phyloP scores from a whole-genome alignment of 2,113 vertebrate species.

The Atlantisia rogersi region DNA sequence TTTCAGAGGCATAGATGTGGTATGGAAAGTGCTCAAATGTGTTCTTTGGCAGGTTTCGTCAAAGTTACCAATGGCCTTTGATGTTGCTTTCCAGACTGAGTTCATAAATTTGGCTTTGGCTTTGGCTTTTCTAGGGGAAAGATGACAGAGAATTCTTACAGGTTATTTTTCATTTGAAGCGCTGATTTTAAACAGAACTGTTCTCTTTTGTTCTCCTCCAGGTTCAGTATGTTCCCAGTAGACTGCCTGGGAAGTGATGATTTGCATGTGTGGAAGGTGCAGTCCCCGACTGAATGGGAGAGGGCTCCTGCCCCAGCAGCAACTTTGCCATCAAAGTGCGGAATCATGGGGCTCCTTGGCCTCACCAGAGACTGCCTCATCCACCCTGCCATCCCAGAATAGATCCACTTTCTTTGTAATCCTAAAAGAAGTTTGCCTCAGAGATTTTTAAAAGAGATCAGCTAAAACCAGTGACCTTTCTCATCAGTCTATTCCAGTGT shows the following conservation, averaged over 20 bases:
- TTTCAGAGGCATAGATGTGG: background rate
- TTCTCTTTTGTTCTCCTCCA: background rate
- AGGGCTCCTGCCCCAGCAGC: background rate
- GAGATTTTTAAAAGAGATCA: background rate
- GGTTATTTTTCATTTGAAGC: background rate
- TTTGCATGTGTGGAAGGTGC: background rate
- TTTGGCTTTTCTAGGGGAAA: conserved; percentile 3
- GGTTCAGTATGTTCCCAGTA: background rate
- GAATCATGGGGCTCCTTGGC: background rate
- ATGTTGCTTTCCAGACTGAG: background rate
- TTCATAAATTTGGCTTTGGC: conserved; percentile 19
- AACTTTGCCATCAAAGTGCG: background rate
- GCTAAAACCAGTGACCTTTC: background rate
- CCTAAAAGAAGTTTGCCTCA: background rate
- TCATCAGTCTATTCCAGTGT: background rate
- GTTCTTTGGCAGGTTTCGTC: background rate
- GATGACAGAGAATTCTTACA: background rate
- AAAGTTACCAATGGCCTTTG: background rate
- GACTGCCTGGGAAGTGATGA: background rate
- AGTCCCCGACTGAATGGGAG: background rate
- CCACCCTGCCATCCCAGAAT: background rate
- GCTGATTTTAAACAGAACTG: background rate
- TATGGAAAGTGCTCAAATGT: background rate
- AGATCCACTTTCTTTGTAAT: background rate
- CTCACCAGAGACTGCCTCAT: background rate